Base-by-base conservation (phyloP, 1,140 invertebrate genomes). In the Achatina immaculata region DNA sequence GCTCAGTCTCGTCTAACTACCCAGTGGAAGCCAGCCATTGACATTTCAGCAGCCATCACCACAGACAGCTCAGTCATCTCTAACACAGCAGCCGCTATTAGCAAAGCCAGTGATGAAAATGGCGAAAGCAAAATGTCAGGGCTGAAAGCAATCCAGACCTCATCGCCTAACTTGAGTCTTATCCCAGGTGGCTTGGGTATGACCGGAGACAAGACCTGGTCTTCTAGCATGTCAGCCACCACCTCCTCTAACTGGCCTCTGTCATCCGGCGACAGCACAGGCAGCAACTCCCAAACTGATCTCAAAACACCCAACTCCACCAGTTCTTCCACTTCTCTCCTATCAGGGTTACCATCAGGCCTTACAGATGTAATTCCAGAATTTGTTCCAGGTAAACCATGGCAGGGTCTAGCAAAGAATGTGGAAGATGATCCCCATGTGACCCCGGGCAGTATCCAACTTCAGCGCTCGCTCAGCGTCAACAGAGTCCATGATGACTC, bases 341-440 rank as follows among this genome's bases (percentile, higher is more conserved):
- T 83, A 24, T 83, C 88, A 42, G 81, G 82, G 65, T 81, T 86
- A 42, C 42, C 72, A 21, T 72, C 69, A 81, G 85, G 78, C 71
- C 76, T 96, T 87, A 95, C 94, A 87, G 96, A 97, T 92, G 93
- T 97, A 80, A 96, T 98, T 86, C 96, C 97, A 80, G 97, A 99
- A 93, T 99, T 99, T 92, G 96, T 99, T 91, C 98, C 98, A 81
- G 98, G 98, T 86, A 98, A 99, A 91, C 97, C 96, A 79, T 99
- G 97, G 97, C 89, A 96, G 94, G 96, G 96, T 88, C 95, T 95
- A 88, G 95, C 96, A 93, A 95, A 96, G 93, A 98, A 94, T 89
- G 96, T 98, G 84, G 97, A 99, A 92, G 97, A 99, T 92, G 98
- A 99, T 93, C 98, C 97, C 75, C 97, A 95, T 87, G 96, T 99